Conservation (phyloP, 2,113 vertebrate species). For the Saccopteryx leptura region DNA sequence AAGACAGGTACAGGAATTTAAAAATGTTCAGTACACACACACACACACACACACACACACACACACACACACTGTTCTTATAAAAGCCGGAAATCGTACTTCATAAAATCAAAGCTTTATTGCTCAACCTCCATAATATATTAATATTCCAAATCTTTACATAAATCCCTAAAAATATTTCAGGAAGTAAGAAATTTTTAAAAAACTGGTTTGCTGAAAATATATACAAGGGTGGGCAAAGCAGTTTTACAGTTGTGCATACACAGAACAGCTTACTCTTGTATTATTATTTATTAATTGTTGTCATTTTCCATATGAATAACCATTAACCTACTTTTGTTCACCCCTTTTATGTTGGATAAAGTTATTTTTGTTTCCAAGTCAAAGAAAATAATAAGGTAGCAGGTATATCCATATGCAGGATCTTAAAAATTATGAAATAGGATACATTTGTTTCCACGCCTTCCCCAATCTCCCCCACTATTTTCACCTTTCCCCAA, state of each 20-base stretch:
- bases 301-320: neutral
- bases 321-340: neutral
- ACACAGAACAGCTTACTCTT: neutral
- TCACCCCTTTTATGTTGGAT: neutral
- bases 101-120: neutral
- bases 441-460: neutral
- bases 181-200: neutral
- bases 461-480: neutral
- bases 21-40: neutral
- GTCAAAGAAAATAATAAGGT: neutral
- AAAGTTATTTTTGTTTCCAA: conserved; percentile 30
- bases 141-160: neutral
- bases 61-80: too few species aligned
- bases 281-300: neutral
- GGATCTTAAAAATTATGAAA: neutral
- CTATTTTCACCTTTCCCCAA: neutral
- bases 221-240: neutral
- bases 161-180: conserved; percentile 17
- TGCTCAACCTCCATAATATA: neutral
- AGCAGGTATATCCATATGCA: neutral
- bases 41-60: too few species aligned
- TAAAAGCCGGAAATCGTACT: neutral
- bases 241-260: neutral
- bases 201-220: neutral
- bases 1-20: neutral